These are phyloP conservation scores for Rachycentron canadum DNA, from an alignment of 2,797 vertebrate genomes.

Conservation along the genomic window DNA sequence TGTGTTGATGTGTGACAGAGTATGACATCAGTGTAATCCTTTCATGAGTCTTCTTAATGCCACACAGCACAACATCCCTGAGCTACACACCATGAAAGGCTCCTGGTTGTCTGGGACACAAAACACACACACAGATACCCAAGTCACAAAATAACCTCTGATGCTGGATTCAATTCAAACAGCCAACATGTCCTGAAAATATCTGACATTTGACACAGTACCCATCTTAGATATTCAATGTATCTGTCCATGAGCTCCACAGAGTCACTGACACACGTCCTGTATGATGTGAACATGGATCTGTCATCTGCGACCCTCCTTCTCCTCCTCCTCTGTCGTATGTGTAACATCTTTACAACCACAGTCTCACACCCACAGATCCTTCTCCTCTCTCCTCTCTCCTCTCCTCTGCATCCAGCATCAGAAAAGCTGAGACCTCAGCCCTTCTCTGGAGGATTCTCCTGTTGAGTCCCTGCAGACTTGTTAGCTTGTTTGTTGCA, in stretches of 20 bases:
- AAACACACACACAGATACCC: constrained; percentile 18
- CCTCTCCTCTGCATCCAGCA: constrained; percentile 1
- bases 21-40: constrained; percentile 7
- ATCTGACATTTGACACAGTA: constrained; percentile 4
- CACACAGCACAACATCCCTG: constrained; percentile 12
- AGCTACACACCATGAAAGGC: constrained; percentile 18
- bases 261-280: neutral
- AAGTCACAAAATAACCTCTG: constrained; percentile 16
- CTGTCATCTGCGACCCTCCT: constrained; percentile 4
- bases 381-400: neutral
- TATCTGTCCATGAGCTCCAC: neutral
- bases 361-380: neutral
- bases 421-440: constrained; percentile 9
- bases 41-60: neutral
- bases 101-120: neutral
- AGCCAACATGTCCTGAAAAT: neutral
- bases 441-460: constrained; percentile 11
- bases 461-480: constrained; percentile 29
- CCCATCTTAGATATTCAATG: constrained; percentile 4
- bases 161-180: constrained; percentile 5
- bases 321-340: neutral
- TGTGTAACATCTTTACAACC: constrained; percentile 1
- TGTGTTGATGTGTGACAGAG: neutral
- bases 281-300: neutral
- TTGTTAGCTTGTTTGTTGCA: constrained; percentile 19